Base-by-base conservation (phyloP, 2,113 vertebrate genomes). In the Aegotheles bennettii region DNA sequence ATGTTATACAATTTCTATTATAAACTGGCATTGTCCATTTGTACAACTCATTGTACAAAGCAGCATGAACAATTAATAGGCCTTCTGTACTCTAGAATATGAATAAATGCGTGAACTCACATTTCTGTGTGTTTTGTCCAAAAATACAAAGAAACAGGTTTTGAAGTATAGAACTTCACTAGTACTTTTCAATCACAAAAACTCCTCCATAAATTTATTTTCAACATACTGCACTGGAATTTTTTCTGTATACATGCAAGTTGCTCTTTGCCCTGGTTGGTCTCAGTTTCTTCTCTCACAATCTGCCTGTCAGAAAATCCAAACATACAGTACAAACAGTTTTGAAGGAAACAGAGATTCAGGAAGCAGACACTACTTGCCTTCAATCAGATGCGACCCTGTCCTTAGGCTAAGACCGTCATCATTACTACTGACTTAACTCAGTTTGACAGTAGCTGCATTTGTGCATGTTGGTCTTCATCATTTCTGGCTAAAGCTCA, bases 231-330 rank as follows among this genome's bases (percentile, higher is more conserved):
- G 19, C 75, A 23, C 65, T 74, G 63, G 68, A 91, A 33, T 93
- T 92, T 84, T 92, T 94, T 75, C 75, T 89, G 11, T 63, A 88
- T 8, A 23, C 59, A 53, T 63, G 16, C 50, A 61, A 36, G n/a
- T 45, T 74, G 57, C 47, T 75, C 36, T 94, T 93, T 94, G 79
- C 23, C 65, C 77, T 87, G n/a, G 78, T 5, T n/a, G 94, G 94
- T 90, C 48, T 65, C 61, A 48, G 71, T 53, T 94, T 86, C 94
- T 87, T 80, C 35, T 68, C 59, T 96, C 45, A 77, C 94, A 87
- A 90, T 94, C 76, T 96, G 59, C 87, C 92, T 96, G 89, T 96
- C 95, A 97, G 92, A 89, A 93, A 97, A 97, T 94, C 81, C 83
- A 97, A 95, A 88, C 31, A 53, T 78, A 94, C 69, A 90, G 84